These are phyloP conservation scores for Microcebus murinus DNA, from an alignment of 2,113 vertebrate genomes.

Conservation along the genomic window DNA sequence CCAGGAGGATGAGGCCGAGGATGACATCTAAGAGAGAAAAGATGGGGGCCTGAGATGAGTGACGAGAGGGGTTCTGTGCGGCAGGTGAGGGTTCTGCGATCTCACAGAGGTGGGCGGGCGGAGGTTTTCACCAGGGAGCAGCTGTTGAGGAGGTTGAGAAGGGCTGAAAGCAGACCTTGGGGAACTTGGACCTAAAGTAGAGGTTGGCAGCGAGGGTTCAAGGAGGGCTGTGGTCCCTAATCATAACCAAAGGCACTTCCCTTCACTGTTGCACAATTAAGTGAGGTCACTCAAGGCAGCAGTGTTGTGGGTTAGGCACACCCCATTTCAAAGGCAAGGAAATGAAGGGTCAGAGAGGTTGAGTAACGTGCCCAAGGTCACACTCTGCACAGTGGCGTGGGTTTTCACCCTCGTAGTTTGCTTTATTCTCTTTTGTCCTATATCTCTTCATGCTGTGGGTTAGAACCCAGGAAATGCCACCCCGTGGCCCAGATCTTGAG, in stretches of 20 bases:
- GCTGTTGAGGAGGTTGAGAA: background rate
- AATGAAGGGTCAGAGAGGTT: background rate
- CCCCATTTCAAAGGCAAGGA: background rate
- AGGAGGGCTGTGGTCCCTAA: background rate
- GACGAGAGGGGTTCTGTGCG: background rate
- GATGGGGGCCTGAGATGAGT: background rate
- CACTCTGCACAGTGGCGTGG: accelerated
- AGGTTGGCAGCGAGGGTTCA: background rate
- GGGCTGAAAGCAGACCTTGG: background rate
- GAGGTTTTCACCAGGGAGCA: background rate
- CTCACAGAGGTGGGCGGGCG: background rate
- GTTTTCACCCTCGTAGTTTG: background rate
- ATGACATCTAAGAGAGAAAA: background rate
- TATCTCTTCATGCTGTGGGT: background rate
- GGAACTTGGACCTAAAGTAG: background rate
- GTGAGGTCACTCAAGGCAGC: background rate
- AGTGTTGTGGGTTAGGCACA: background rate
- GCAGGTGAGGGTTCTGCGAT: background rate
- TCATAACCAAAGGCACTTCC: background rate
- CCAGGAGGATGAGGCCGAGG: background rate
- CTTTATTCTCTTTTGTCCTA: background rate
- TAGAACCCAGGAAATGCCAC: background rate
- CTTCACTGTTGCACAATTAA: background rate
- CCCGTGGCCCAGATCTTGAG: background rate
- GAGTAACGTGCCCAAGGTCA: background rate